Percentiles rank a stretch among this genome's conserved stretches.
These are phyloP conservation scores for Pantherophis alleghaniensis DNA, from an alignment of 2,797 vertebrate genomes.

Conservation along the genomic window DNA sequence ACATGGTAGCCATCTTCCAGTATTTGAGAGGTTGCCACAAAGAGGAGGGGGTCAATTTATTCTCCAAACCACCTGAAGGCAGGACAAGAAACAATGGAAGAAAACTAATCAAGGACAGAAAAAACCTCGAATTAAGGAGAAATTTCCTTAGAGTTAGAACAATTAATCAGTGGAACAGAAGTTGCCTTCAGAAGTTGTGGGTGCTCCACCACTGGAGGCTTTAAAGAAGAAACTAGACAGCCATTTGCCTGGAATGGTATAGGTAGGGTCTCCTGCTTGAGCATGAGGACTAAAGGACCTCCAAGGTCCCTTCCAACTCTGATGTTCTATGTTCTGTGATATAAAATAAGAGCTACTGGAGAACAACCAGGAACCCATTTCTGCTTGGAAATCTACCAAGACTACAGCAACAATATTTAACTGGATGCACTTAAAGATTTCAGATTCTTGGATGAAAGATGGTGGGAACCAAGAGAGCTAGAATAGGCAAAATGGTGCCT, in stretches of 20 bases:
- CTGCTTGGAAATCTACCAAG: not conserved
- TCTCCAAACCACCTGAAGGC: not conserved
- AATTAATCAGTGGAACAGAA: no score
- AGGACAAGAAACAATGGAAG: not conserved
- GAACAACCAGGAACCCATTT: not conserved
- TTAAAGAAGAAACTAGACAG: no score
- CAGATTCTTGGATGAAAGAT: not conserved
- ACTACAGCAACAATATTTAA: not conserved
- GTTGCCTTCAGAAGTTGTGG: no score
- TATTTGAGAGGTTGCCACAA: not conserved
- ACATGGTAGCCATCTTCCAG: not conserved
- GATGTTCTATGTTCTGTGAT: no score
- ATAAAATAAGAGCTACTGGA: not conserved
- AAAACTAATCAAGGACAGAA: no score
- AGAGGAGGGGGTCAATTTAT: not conserved
- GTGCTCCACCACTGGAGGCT: no score
- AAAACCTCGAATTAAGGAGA: no score
- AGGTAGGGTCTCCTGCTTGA: no score
- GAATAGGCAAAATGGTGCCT: not conserved
- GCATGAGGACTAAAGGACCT: no score
- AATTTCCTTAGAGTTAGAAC: no score
- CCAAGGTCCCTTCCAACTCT: no score
- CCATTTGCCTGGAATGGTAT: no score
- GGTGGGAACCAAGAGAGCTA: not conserved
- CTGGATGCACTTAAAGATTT: not conserved